Evolutionary conservation across 2,888 invertebrate species (phyloP).

Genomic region (Caenorhabditis wallacei): DNA sequence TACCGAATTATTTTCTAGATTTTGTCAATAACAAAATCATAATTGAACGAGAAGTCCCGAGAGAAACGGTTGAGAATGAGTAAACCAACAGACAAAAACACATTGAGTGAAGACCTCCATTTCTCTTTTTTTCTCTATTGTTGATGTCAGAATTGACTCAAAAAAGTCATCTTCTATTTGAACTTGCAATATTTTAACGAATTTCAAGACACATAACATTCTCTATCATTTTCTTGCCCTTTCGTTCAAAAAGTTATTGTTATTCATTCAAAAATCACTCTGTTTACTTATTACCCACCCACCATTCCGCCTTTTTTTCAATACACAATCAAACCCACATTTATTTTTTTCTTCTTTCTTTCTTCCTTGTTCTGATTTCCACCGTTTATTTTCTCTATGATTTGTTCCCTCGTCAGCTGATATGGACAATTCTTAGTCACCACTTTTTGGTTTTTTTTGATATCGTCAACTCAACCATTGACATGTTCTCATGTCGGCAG

Average conservation of each 20-base stretch:
- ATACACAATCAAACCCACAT: conserved; percentile 9
- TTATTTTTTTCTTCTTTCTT: conserved; percentile 1
- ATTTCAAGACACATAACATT: no score
- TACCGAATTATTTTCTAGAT: conserved; percentile 17
- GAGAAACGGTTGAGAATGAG: conserved; percentile 9
- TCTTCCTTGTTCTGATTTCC: conserved; percentile 7
- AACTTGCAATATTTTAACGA: no score
- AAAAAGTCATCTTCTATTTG: neutral
- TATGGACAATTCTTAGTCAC: conserved; percentile 3
- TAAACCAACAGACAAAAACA: conserved; percentile 28
- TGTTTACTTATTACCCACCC: conserved; percentile 16
- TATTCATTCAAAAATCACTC: neutral
- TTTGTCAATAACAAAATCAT: conserved; percentile 33
- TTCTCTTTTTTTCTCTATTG: conserved; percentile 14
- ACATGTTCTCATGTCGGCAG: neutral
- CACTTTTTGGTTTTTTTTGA: conserved; percentile 11
- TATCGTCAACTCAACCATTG: neutral
- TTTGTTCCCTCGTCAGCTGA: conserved; percentile 14
- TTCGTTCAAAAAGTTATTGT: neutral
- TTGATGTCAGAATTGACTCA: conserved; percentile 8
- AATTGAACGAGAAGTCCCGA: conserved; percentile 42
- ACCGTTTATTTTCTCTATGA: conserved; percentile 8
- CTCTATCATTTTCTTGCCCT: no score
- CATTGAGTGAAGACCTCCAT: conserved; percentile 5
- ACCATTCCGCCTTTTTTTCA: neutral